Evolutionary conservation across 2,797 vertebrate species (phyloP).

Genomic region (Myiotriccus ornatus): DNA sequence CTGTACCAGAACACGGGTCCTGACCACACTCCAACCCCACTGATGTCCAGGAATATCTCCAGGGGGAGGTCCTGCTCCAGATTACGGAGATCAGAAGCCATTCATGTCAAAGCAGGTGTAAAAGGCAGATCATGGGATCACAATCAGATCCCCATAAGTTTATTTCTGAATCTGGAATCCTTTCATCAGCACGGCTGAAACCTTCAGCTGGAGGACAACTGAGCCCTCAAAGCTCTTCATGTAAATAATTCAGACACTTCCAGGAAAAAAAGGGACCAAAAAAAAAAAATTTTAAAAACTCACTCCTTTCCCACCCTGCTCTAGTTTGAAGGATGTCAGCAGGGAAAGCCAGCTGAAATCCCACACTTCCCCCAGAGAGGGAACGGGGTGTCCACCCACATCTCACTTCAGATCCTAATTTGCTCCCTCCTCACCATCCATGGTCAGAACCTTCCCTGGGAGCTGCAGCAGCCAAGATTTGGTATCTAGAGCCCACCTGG

Average conservation of each 20-base stretch:
- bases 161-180: background rate
- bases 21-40: background rate
- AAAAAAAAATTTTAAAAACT: too few species aligned
- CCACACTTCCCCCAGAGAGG: background rate
- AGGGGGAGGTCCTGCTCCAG: background rate
- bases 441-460: background rate
- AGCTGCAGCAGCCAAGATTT: background rate
- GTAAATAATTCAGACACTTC: background rate
- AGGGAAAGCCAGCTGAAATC: background rate
- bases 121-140: background rate
- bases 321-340: background rate
- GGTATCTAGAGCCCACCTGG: background rate
- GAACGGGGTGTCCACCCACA: background rate
- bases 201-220: background rate
- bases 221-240: background rate
- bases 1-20: background rate
- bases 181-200: background rate
- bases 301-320: background rate
- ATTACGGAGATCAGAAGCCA: accelerated
- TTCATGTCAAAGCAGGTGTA: background rate
- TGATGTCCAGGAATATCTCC: background rate
- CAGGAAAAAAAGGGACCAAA: background rate
- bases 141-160: background rate
- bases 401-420: background rate
- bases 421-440: background rate